Evolutionary conservation across 2,888 invertebrate species (phyloP), one percentile per base, ranked within the genome.

Genomic region (Ceraclea dissimilis): DNA sequence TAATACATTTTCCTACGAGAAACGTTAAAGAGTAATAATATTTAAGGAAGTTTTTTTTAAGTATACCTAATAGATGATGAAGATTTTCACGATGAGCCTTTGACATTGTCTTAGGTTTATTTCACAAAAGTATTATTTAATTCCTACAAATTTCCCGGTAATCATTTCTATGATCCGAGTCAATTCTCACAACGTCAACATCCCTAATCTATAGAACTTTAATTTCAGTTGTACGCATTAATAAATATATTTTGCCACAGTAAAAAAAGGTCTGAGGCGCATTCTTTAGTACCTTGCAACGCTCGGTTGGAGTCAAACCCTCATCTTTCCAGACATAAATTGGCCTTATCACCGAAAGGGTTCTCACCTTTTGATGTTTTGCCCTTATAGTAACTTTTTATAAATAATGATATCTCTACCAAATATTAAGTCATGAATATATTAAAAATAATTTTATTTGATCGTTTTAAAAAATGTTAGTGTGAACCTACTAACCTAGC

Each of bases 261-360:
- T 13, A 39, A 39, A 39, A 39, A 39, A 39, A 39, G 39, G 39
- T 39, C 39, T 39, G 39, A 13, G 39, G 39, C 39, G 39, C 39
- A 39, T 39, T 39, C 39, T 39, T 39, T 39, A 13, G 39, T 39
- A 5, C 39, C 39, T 39, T 39, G 39, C 39, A 39, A 39, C 39
- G 39, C 39, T 39, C 39, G 39, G 39, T 39, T 39, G 39, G 39
- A 39, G 39, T 39, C 39, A 39, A 39, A 39, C 39, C 39, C 39
- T 39, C 39, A 39, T 39, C 39, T 39, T 39, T 39, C 5, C 13
- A 39, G 39, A 39, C 39, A 39, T 39, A 39, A 39, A 39, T 39
- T 39, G 39, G n/a, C 39, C 39, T 39, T 39, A 39, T 39, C 39
- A 39, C 39, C 39, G 13, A 39, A 39, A 39, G 39, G 39, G 39